Evolutionary conservation across 1,140 invertebrate species (phyloP).

Genomic region (Drosophila mauritiana): DNA sequence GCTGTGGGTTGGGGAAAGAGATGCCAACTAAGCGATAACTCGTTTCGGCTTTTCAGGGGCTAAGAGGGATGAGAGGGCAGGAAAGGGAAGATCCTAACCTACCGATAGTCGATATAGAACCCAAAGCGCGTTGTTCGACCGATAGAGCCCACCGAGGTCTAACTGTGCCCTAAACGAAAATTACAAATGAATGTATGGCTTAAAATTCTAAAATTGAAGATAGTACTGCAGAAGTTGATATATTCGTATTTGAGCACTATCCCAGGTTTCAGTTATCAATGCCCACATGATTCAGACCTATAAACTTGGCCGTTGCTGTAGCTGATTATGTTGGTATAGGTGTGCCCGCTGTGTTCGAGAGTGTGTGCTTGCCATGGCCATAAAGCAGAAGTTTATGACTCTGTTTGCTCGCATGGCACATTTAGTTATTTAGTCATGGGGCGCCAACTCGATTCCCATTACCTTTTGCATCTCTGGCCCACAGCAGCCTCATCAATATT

Average conservation of each 20-base stretch:
- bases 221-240: too few relatives aligned
- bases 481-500: slow-evolving; percentile 70
- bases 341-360: slow-evolving; percentile 1
- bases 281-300: not conserved
- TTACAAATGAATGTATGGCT: too few relatives aligned
- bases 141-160: slow-evolving; percentile 19
- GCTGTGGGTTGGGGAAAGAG: slow-evolving; percentile 23
- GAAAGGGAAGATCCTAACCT: slow-evolving; percentile 55
- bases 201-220: too few relatives aligned
- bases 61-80: not conserved
- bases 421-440: slow-evolving; percentile 72
- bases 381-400: slow-evolving; percentile 80
- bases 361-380: slow-evolving; percentile 45
- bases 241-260: too few relatives aligned
- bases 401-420: slow-evolving; percentile 73
- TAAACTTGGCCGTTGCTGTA: slow-evolving; percentile 7
- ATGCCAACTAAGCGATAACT: slow-evolving; percentile 74
- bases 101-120: slow-evolving; percentile 46
- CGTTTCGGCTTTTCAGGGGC: slow-evolving; percentile 59
- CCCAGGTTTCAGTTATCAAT: too few relatives aligned
- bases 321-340: slow-evolving; percentile 15
- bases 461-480: slow-evolving; percentile 14
- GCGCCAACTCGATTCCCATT: slow-evolving; percentile 46
- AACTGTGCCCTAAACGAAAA: too few relatives aligned
- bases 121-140: slow-evolving; percentile 34